phyloP scores from a whole-genome alignment of 35 echinoderm and acorn worm species.

The Diadema setosum region DNA sequence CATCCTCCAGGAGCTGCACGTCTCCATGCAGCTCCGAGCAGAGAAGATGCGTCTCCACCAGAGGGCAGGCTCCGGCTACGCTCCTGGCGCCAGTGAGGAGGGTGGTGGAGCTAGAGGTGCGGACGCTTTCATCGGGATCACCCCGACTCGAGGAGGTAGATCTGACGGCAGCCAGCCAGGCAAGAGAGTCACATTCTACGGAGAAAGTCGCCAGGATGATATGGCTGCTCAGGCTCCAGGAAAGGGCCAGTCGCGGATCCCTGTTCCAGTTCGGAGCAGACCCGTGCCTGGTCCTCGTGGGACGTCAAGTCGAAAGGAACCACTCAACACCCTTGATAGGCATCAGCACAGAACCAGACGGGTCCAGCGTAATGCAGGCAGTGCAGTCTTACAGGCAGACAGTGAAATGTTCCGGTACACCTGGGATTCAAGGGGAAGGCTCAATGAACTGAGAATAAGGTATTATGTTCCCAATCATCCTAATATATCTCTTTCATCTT shows the following conservation, averaged over 20 bases:
- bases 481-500: too few species aligned
- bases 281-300: too few species aligned
- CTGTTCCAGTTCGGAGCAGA: neutral
- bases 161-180: neutral
- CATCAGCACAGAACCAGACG: too few species aligned
- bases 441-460: slow-evolving; percentile 10
- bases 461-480: neutral
- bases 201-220: too few species aligned
- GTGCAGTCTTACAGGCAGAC: neutral
- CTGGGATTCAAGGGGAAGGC: neutral
- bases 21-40: neutral
- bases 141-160: too few species aligned
- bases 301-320: too few species aligned
- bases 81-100: neutral
- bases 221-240: too few species aligned
- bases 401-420: neutral
- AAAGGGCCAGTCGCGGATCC: neutral
- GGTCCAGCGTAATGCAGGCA: too few species aligned
- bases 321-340: too few species aligned
- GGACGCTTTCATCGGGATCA: too few species aligned
- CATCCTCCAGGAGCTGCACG: neutral
- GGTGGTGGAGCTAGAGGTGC: too few species aligned
- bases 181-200: neutral
- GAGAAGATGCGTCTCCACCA: neutral
- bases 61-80: neutral